Base-by-base conservation (phyloP, 2,888 invertebrate species). In the Leucophenga maculata region DNA sequence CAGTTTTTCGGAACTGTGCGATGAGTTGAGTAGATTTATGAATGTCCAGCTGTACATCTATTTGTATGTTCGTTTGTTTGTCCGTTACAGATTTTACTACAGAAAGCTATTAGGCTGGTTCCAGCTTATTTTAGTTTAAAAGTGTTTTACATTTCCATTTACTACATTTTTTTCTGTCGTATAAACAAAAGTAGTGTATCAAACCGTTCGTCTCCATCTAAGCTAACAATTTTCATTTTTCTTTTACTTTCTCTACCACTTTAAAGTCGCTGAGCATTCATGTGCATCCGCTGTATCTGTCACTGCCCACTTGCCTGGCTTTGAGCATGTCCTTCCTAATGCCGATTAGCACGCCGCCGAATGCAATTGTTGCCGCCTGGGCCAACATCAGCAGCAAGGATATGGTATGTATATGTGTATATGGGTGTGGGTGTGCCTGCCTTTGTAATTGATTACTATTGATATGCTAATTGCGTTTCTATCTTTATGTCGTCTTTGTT, bases 261-360 rank as follows among this genome's bases (percentile, higher is more conserved):
- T 71, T 66, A 75, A 70, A 94, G 94, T 92, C 94, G 0, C 89
- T 92, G 1, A 91, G 90, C 0, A 90, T 94, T 62, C 86, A 90
- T 77, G 90, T 95, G 69, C 94, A 97, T 89, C 97, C 97, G 0
- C 90, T 97, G 68, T 95, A 94, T 88, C 90, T 97, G 85, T 94
- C 96, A 93, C 90, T 96, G 78, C 96, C 97, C 0, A 94, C 95
- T 0, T 91, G 95, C 0, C 89, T 97, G n/a, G 93, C 94, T 2
- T 94, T 95, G 84, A 96, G 96, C 55, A 95, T 95, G 89, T 95
- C 94, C 3, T 94, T 96, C 90, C 95, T 95, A 90, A 90, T 97
- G 87, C 97, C 97, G 0, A 96, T 97, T 13, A 96, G 96, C n/a
- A 97, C 97, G 0, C 96, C 97, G 1, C 95, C 97, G n/a, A 97